These are phyloP conservation scores for Philypnodon macrostomus DNA, from an alignment of 2,797 vertebrate species.

Conservation along the genomic window DNA sequence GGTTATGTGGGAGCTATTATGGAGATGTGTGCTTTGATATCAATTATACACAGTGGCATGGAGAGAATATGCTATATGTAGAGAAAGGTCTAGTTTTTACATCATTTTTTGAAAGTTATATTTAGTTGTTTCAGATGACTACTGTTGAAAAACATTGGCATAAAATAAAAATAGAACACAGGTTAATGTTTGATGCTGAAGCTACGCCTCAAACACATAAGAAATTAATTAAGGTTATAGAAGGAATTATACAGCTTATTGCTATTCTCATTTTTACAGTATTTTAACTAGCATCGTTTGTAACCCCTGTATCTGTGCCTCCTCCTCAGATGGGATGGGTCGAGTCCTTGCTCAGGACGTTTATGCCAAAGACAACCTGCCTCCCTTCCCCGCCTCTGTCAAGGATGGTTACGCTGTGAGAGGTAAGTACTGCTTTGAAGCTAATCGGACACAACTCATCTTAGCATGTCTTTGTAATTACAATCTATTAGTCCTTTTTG, in stretches of 20 bases:
- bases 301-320: conserved; percentile 16
- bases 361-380: conserved; percentile 99
- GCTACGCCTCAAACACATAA: too few relatives aligned
- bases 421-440: conserved; percentile 78
- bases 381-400: conserved; percentile 97
- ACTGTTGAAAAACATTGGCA: neutral
- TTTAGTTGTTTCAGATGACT: too few relatives aligned
- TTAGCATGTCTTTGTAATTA: too few relatives aligned
- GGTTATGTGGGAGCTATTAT: conserved; percentile 49
- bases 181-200: too few relatives aligned
- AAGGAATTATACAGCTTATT: too few relatives aligned
- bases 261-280: too few relatives aligned
- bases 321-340: conserved; percentile 91
- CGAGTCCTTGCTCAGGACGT: conserved; percentile 98
- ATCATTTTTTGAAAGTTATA: neutral
- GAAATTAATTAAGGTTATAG: too few relatives aligned
- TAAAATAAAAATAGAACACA: neutral
- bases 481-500: too few relatives aligned
- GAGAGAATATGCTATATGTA: neutral
- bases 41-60: neutral
- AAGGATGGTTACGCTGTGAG: conserved; percentile 99
- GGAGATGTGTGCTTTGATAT: neutral
- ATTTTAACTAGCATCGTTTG: too few relatives aligned
- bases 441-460: too few relatives aligned
- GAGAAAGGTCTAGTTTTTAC: neutral